phyloP scores from a whole-genome alignment of 1,140 invertebrate species.

The Nomia melanderi region DNA sequence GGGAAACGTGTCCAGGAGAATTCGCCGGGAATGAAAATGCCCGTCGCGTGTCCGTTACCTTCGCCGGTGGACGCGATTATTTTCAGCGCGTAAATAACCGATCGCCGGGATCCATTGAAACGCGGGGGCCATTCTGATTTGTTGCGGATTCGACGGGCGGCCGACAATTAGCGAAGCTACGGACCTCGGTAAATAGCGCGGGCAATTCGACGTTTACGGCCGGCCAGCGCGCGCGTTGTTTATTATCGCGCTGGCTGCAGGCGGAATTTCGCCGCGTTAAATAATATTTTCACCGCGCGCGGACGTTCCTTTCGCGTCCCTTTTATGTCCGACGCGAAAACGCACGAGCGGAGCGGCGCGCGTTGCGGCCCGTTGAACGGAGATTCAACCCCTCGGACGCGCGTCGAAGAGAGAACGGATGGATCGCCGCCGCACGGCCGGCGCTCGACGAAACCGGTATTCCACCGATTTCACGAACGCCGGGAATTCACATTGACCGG shows the following conservation, averaged over 20 bases:
- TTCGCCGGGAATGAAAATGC: too few species aligned
- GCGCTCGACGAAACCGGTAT: too few species aligned
- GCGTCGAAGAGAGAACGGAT: too few species aligned
- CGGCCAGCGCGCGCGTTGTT: not conserved
- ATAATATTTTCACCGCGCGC: not conserved
- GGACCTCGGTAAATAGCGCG: slow-evolving; percentile 6
- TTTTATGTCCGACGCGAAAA: too few species aligned
- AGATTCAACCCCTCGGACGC: too few species aligned
- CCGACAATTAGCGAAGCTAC: slow-evolving; percentile 23
- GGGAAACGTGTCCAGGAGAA: too few species aligned
- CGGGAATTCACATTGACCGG: too few species aligned
- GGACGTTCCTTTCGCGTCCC: not conserved
- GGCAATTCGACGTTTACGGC: slow-evolving; percentile 12
- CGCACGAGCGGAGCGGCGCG: too few species aligned
- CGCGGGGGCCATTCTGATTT: slow-evolving; percentile 1
- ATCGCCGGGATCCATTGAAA: slow-evolving; percentile 5
- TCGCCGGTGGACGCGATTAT: not conserved
- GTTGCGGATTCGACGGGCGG: slow-evolving; percentile 17
- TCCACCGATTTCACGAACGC: too few species aligned
- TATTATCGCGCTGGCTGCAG: not conserved
- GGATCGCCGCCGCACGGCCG: too few species aligned
- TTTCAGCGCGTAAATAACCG: slow-evolving; percentile 11
- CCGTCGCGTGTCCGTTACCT: not conserved
- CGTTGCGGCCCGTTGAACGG: too few species aligned
- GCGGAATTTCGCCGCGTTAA: not conserved